Conservation (phyloP, 2,888 invertebrate genomes). For the Tribolium freemani region DNA sequence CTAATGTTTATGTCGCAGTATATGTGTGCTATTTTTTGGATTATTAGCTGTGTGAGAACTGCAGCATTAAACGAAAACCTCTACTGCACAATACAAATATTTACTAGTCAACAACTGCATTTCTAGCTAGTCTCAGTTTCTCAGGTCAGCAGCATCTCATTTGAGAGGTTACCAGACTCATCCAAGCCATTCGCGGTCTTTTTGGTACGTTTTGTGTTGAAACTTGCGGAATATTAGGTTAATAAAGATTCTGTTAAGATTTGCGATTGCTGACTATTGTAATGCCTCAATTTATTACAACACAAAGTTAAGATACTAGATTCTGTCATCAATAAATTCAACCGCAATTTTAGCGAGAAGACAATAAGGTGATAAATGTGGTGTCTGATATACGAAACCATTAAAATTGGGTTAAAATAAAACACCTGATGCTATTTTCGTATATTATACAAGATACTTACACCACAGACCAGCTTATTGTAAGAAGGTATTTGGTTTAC, state of each 20-base stretch:
- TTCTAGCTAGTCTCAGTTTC: neutral
- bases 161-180: slow-evolving; percentile 1
- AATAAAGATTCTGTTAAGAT: slow-evolving; percentile 18
- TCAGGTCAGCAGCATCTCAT: neutral
- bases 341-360: neutral
- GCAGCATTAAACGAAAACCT: too few relatives aligned
- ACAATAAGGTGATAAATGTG: neutral
- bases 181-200: neutral
- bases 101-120: neutral
- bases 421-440: neutral
- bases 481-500: too few relatives aligned
- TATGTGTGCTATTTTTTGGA: neutral
- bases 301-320: neutral
- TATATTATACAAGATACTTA: neutral
- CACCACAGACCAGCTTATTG: too few relatives aligned
- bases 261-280: slow-evolving; percentile 14
- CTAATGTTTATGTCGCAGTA: neutral
- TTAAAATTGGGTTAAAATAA: neutral
- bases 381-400: neutral
- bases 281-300: slow-evolving; percentile 11
- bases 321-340: slow-evolving; percentile 6
- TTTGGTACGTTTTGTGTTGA: neutral
- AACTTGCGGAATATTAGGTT: neutral
- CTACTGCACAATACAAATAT: neutral
- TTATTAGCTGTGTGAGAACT: neutral